Evolutionary conservation across 2,888 invertebrate genomes (phyloP).

Genomic region (Parnassius mnemosyne): DNA sequence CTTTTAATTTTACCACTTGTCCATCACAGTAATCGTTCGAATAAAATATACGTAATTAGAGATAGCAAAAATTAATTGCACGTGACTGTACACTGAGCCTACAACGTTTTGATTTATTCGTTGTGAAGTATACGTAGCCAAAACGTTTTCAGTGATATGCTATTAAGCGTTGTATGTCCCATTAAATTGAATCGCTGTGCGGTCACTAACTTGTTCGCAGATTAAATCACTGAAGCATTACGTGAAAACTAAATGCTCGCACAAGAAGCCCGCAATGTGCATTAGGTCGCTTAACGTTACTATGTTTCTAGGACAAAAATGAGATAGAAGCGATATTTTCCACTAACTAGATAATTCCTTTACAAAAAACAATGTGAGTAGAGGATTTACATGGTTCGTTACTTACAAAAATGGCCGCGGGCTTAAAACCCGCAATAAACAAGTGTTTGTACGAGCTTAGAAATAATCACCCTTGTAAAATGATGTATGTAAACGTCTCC

Average conservation of each 20-base stretch:
- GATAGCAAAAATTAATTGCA: too few relatives aligned
- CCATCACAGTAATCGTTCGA: too few relatives aligned
- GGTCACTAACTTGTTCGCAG: background rate
- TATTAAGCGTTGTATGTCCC: background rate
- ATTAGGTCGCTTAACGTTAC: background rate
- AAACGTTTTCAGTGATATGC: background rate
- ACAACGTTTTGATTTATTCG: too few relatives aligned
- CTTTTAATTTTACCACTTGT: too few relatives aligned
- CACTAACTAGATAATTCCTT: slow-evolving; percentile 18
- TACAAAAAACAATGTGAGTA: background rate
- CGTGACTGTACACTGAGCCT: too few relatives aligned
- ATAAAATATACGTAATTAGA: too few relatives aligned
- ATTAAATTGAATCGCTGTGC: background rate
- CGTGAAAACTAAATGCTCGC: background rate
- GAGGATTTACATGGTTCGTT: too few relatives aligned
- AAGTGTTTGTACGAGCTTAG: too few relatives aligned
- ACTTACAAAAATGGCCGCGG: too few relatives aligned
- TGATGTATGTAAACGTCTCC: too few relatives aligned
- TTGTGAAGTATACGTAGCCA: background rate
- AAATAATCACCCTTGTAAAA: too few relatives aligned
- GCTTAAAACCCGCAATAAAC: too few relatives aligned
- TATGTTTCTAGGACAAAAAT: slow-evolving; percentile 1
- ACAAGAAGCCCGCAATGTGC: slow-evolving; percentile 9
- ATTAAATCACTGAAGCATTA: background rate
- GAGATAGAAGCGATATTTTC: background rate